phyloP scores from a whole-genome alignment of 2,888 invertebrate genomes.

The Stratiomys singularior region DNA sequence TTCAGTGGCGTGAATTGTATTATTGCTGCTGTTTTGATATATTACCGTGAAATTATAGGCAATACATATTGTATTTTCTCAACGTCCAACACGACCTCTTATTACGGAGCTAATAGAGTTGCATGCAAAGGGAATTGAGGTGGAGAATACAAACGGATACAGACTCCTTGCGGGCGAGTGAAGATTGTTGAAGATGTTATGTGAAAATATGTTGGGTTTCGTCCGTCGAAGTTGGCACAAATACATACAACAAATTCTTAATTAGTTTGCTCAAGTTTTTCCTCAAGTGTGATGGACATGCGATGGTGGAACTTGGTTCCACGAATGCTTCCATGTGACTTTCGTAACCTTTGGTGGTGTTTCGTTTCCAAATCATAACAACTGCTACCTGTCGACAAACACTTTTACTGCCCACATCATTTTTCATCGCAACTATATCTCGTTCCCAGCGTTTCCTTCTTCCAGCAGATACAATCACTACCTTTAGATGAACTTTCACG shows the following conservation, averaged over 20 bases:
- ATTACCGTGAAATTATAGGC: constrained; percentile 14
- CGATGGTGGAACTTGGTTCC: too few species aligned
- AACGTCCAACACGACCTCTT: neutral
- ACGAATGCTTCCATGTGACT: too few species aligned
- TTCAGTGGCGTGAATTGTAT: constrained; percentile 31
- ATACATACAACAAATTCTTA: too few species aligned
- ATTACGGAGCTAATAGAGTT: neutral
- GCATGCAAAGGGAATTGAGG: neutral
- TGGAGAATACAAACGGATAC: too few species aligned
- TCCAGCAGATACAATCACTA: neutral
- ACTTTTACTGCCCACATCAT: neutral
- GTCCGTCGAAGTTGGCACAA: too few species aligned
- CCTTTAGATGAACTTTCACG: neutral
- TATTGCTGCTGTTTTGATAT: constrained; percentile 17
- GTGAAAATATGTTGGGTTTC: too few species aligned
- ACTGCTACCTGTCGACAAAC: neutral
- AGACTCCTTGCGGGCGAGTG: too few species aligned
- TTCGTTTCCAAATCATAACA: too few species aligned
- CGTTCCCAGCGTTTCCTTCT: neutral
- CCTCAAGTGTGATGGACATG: too few species aligned
- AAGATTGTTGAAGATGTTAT: too few species aligned
- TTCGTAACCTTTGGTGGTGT: too few species aligned
- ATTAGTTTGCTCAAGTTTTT: too few species aligned
- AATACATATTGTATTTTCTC: neutral
- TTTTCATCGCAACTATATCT: neutral